Evolutionary conservation across 2,113 vertebrate genomes (phyloP), one percentile per base, ranked within the genome.

Genomic region (Nanorana parkeri): DNA sequence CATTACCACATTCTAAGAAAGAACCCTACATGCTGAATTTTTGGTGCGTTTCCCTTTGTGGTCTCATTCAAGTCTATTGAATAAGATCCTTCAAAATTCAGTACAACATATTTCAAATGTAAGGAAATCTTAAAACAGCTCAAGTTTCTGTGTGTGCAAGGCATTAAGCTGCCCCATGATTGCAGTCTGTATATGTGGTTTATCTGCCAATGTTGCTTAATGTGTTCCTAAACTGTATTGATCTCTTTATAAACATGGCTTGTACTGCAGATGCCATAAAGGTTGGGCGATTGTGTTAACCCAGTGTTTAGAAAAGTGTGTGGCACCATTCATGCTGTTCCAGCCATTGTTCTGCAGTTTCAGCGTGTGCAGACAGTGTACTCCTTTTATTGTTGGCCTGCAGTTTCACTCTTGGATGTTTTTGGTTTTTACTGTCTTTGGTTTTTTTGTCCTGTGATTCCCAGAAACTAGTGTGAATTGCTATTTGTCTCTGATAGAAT

Each of bases 301-400:
- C 54, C 4, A 29, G 11, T n/a, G 3, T 36, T n/a, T 60, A 24
- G 24, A 26, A 29, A 20, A 52, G 24, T 41, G 20, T 24, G 55
- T 41, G 72, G 29, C 21, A 17, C 32, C 20, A 13, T 21, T 74
- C 69, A 54, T 28, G 52, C 69, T 60, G 54, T 29, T 58, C 28
- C 54, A 58, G 20, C 55, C 72, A 75, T 75, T 75, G 55, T 75
- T 61, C 55, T 36, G 54, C 11, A 74, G 72, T 75, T 75, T 75
- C 72, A 75, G 28, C 58, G 67, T 60, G 23, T 75, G 10, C 29
- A 41, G 17, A 32, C 51, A n/a, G 23, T 16, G 8, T 29, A 13
- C 26, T 32, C 5, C 1, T 60, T 55, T 75, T 75, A n/a, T 17
- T 61, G 29, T 52, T 60, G 32, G 20, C 54, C 55, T 60, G 28